Evolutionary conservation across 2,113 vertebrate genomes (phyloP).

Genomic region (Calidris pygmaea): DNA sequence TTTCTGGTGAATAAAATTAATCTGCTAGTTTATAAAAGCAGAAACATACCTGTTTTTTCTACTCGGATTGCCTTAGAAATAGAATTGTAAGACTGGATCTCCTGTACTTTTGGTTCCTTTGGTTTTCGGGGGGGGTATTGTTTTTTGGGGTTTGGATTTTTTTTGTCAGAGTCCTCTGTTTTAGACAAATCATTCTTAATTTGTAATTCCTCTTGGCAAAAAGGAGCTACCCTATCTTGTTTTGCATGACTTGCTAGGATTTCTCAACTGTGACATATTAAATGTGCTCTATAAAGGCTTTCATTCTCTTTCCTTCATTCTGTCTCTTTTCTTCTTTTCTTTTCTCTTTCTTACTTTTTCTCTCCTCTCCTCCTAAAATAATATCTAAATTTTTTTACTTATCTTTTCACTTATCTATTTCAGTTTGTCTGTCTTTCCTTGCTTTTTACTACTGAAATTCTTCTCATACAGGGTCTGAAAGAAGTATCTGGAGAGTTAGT

Average conservation of each 20-base stretch:
- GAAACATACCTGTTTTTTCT: slow-evolving; percentile 15
- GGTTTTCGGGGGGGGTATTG: not conserved
- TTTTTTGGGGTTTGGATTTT: not conserved
- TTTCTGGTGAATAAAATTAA: slow-evolving; percentile 1
- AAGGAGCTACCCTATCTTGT: not conserved
- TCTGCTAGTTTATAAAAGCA: not conserved
- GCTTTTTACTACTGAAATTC: not conserved
- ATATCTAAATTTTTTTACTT: not conserved
- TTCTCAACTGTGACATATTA: not conserved
- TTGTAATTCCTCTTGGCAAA: not conserved
- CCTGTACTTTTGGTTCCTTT: not conserved
- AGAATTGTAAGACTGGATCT: not conserved
- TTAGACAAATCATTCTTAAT: not conserved
- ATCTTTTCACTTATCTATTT: not conserved
- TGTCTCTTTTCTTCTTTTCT: not conserved
- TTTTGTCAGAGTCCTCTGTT: not conserved
- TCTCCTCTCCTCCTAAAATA: not conserved
- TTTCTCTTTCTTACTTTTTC: not conserved
- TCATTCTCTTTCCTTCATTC: not conserved
- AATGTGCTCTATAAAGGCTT: not conserved
- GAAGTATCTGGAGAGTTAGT: not conserved
- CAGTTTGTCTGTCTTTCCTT: not conserved
- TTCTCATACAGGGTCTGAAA: not conserved
- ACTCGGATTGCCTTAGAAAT: not conserved
- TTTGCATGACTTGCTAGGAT: not conserved